Percentiles rank a stretch among this genome's conserved stretches.
Evolutionary conservation across 2,797 vertebrate species (phyloP).

Genomic region (Apodemus agrarius): DNA sequence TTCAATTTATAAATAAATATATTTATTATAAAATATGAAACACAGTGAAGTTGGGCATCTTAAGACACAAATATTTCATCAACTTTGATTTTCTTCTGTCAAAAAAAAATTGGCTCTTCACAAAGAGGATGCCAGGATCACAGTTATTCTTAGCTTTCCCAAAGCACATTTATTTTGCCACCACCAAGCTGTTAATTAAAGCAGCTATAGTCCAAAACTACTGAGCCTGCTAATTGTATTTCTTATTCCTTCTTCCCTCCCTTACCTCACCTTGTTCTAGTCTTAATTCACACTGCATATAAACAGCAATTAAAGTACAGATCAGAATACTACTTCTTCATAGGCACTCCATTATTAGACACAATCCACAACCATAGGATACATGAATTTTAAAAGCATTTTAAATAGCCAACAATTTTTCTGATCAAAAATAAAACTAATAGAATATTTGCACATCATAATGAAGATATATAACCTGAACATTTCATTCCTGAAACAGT

Average conservation of each 20-base stretch:
- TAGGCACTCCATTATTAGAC: slow-evolving; percentile 52
- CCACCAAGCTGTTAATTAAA: slow-evolving; percentile 84
- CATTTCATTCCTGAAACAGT: slow-evolving; percentile 24
- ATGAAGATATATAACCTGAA: slow-evolving; percentile 21
- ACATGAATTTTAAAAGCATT: slow-evolving; percentile 3
- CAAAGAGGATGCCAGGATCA: slow-evolving; percentile 56
- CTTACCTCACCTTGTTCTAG: slow-evolving; percentile 77
- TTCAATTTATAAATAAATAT: slow-evolving; percentile 30
- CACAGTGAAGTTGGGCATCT: slow-evolving; percentile 21
- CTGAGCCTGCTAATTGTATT: slow-evolving; percentile 80
- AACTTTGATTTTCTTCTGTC: slow-evolving; percentile 4
- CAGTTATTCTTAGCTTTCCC: slow-evolving; percentile 79
- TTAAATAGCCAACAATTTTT: slow-evolving; percentile 49
- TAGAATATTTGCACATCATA: slow-evolving; percentile 20
- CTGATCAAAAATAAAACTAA: slow-evolving; percentile 53
- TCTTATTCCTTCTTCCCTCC: slow-evolving; percentile 78
- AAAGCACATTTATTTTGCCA: slow-evolving; percentile 79
- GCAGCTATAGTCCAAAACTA: slow-evolving; percentile 74
- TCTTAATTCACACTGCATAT: slow-evolving; percentile 86
- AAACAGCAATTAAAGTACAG: slow-evolving; percentile 84
- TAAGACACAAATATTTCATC: slow-evolving; percentile 34
- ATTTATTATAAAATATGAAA: not conserved
- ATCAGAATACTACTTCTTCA: slow-evolving; percentile 65
- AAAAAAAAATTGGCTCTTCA: slow-evolving; percentile 48
- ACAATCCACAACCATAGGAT: slow-evolving; percentile 54